Base-by-base conservation (phyloP, 37 sponge, comb jelly and placozoan genomes). In the Dysidea cf. avara region DNA sequence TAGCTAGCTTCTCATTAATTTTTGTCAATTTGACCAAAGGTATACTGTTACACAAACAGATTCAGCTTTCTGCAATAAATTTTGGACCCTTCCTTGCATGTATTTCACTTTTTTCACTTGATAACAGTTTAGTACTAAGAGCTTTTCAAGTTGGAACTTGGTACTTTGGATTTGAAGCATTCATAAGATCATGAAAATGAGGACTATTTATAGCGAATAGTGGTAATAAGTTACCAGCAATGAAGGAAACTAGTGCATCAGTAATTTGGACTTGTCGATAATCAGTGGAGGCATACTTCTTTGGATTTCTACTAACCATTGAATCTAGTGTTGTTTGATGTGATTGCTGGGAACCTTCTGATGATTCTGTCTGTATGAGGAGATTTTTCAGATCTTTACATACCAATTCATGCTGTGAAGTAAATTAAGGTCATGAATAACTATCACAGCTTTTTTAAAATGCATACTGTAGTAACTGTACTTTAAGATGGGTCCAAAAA, bases 1-100 rank as follows among this genome's bases (percentile, higher is more conserved):
- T 54, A 75, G 25, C 63, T 35, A 35, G 26, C n/a, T n/a, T n/a
- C n/a, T n/a, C n/a, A n/a, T n/a, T n/a, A n/a, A 22, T 64, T 61
- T 75, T 60, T 75, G 76, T 33, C 37, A 31, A 39, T 75, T 75
- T n/a, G 76, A 63, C 76, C 76, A 75, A 37, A 75, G 49, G 63
- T 75, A 40, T 26, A 60, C 33, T 26, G 76, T 75, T 39, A 75
- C 28, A 62, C 40, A 35, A 31, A 61, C 61, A 34, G 48, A 39
- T 22, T 58, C 34, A 64, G 39, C 63, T 39, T n/a, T n/a, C n/a
- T n/a, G n/a, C n/a, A n/a, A n/a, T n/a, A n/a, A n/a, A n/a, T n/a
- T 57, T 22, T 32, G 31, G 22, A 64, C 38, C 34, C 38, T 40
- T 39, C 25, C 49, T 35, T 75, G 39, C 32, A 75, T 65, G 29